Percentiles rank a stretch among this genome's conserved stretches.
Evolutionary conservation across 2,113 vertebrate genomes (phyloP).

Genomic region (Phoxinus phoxinus): DNA sequence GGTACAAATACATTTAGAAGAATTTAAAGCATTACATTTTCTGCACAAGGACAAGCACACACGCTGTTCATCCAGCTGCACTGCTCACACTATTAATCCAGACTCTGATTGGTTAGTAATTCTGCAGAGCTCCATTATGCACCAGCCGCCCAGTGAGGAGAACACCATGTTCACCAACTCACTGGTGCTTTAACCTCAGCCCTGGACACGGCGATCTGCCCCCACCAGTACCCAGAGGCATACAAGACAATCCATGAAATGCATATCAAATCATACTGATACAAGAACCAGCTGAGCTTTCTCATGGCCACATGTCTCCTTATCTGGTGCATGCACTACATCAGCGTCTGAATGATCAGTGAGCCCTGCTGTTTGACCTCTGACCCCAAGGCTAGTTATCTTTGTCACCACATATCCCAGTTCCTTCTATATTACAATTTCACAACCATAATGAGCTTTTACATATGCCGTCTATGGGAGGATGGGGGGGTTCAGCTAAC

Average conservation of each 20-base stretch:
- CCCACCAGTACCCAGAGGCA: neutral
- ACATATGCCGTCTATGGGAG: constrained; percentile 55
- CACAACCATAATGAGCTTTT: constrained; percentile 69
- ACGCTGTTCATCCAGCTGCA: neutral
- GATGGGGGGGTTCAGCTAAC: constrained; percentile 30
- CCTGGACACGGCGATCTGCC: neutral
- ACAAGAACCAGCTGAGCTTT: constrained; percentile 17
- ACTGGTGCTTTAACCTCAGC: neutral
- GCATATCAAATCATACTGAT: neutral
- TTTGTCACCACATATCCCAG: constrained; percentile 21
- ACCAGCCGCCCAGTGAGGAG: neutral
- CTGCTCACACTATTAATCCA: constrained; percentile 19
- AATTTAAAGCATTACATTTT: neutral
- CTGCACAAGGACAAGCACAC: constrained; percentile 8
- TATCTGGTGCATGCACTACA: constrained; percentile 25
- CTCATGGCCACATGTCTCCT: neutral
- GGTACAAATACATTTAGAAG: neutral
- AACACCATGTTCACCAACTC: constrained; percentile 3
- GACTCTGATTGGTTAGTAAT: constrained; percentile 19
- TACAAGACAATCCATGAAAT: neutral
- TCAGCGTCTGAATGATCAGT: constrained; percentile 22
- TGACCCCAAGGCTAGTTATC: constrained; percentile 54
- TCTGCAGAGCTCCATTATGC: constrained; percentile 31
- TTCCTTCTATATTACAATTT: constrained; percentile 47
- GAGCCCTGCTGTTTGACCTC: constrained; percentile 51